Evolutionary conservation across 1,140 invertebrate genomes (phyloP), one percentile per base, ranked within the genome.

Genomic region (Drosophila baimaii): DNA sequence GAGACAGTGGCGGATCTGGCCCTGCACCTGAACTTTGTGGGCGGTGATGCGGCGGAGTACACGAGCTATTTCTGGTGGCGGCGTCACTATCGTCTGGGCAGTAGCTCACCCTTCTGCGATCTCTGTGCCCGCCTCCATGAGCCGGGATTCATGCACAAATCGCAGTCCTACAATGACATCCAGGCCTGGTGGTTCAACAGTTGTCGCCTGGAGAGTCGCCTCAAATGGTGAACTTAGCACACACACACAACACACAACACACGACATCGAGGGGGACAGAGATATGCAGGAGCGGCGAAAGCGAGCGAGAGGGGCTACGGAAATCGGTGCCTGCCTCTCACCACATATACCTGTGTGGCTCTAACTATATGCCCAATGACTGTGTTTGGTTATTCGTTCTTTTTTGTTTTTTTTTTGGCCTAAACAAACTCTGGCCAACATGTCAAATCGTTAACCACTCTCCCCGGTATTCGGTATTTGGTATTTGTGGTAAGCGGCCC

Each of bases 1-100:
- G 72, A 92, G 5, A 91, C 85, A 6, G 92, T 93, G 0, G 77
- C 92, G 61, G 77, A 93, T 2, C 81, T 96, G 56, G 95, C 93
- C 0, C 25, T 91, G 0, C 93, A 94, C 73, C 74, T 96, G 43
- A 84, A 89, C 10, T 78, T 79, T 35, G 77, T 96, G 29, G 93
- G 93, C 7, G 68, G 75, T 3, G 81, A 94, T 79, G 70, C 79
- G 1, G 41, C 61, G 0, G 88, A 93, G 37, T 94, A 94, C 77
- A 77, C 90, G 27, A 91, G 92, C 47, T 94, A 93, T 69, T 93
- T 94, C 55, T 91, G 93, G 88, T 94, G 94, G 94, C 93, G 93
- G 25, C 79, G 79, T 12, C 64, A 89, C 56, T 94, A 93, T 69
- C 59, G 79, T 12, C 58, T 92, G 3, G 61, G 15, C 37, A 54